Conservation (phyloP, 2,888 invertebrate genomes). For the Hemithea aestivaria region DNA sequence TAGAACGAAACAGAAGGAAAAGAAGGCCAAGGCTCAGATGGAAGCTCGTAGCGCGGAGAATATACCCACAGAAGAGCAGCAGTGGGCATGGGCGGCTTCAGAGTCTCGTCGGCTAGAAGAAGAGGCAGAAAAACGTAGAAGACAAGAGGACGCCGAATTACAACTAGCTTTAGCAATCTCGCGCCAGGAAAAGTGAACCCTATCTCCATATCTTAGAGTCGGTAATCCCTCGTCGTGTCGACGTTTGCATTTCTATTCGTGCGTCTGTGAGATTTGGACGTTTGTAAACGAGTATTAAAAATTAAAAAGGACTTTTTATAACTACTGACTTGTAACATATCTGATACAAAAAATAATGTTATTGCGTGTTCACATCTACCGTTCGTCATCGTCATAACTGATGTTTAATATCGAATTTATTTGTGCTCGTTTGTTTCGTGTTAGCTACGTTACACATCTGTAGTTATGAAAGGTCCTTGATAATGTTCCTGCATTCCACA, state of each 20-base stretch:
- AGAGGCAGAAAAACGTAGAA: constrained; percentile 77
- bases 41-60: constrained; percentile 45
- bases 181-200: constrained; percentile 63
- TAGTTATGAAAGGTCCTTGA: not conserved
- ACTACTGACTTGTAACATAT: too few species aligned
- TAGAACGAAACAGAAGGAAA: constrained; percentile 53
- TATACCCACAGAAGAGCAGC: constrained; percentile 81
- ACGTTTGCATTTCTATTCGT: constrained; percentile 21
- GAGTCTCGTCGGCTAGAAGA: constrained; percentile 83
- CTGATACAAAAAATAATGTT: not conserved
- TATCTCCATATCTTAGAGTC: constrained; percentile 6
- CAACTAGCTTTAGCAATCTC: constrained; percentile 86
- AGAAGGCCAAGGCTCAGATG: constrained; percentile 47
- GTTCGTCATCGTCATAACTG: too few species aligned
- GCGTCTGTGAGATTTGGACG: constrained; percentile 7
- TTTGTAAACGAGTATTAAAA: too few species aligned
- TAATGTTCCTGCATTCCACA: constrained; percentile 17
- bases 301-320: too few species aligned
- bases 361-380: not conserved
- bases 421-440: too few species aligned
- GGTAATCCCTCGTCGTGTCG: constrained; percentile 19
- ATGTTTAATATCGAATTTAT: too few species aligned
- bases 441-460: too few species aligned
- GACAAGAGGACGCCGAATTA: constrained; percentile 85
- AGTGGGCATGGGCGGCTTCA: constrained; percentile 86